phyloP scores from a whole-genome alignment of 2,113 vertebrate genomes.

The Apus apus region DNA sequence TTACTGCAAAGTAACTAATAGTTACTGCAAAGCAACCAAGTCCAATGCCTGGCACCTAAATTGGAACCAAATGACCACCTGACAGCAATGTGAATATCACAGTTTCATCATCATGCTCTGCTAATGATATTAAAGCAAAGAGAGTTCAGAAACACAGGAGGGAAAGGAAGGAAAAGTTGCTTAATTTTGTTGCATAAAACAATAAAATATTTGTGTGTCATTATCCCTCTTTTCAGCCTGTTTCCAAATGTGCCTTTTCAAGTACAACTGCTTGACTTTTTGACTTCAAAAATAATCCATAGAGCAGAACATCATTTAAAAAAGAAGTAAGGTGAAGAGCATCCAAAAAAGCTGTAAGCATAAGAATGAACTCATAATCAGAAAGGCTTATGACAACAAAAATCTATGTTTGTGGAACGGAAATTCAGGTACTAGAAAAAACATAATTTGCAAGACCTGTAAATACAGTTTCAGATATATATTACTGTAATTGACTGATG shows the following conservation, averaged over 20 bases:
- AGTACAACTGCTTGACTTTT: neutral
- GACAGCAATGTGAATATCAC: neutral
- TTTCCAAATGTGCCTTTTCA: neutral
- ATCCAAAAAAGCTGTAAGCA: neutral
- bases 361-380: neutral
- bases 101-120: neutral
- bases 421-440: neutral
- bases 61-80: neutral
- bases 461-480: neutral
- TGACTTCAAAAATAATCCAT: neutral
- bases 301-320: neutral
- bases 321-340: neutral
- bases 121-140: neutral
- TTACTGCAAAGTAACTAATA: constrained; percentile 12
- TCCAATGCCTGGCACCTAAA: neutral
- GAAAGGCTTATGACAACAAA: neutral
- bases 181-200: neutral
- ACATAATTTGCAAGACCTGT: neutral
- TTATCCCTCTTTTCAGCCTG: neutral
- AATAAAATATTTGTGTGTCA: neutral
- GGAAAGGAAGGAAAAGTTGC: neutral
- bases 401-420: neutral
- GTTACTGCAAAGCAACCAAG: constrained; percentile 1
- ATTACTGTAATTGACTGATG: neutral
- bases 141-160: neutral